phyloP scores from a whole-genome alignment of 2,888 invertebrate species.

The Tupiocoris notatus region DNA sequence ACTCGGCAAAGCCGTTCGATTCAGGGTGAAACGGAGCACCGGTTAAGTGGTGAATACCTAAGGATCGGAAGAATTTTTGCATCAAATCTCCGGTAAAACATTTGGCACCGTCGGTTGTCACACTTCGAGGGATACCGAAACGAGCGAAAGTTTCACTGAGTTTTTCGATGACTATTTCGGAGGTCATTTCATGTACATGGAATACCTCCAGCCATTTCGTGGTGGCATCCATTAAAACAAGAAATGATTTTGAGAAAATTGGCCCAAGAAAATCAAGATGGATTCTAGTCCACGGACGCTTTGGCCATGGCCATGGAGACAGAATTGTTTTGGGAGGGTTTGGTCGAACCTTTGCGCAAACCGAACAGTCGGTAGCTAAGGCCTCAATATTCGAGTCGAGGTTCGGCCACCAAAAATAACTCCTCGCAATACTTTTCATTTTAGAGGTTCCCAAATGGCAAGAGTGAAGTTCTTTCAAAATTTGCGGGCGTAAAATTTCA shows the following conservation, averaged over 20 bases:
- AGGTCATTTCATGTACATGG: not conserved
- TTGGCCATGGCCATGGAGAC: not conserved
- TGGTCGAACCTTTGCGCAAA: not conserved
- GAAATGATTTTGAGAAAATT: slow-evolving; percentile 5
- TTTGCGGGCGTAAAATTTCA: not conserved
- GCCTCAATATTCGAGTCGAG: slow-evolving; percentile 20
- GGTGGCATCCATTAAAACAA: slow-evolving; percentile 18
- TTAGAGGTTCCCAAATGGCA: slow-evolving; percentile 44
- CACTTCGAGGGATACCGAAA: slow-evolving; percentile 11
- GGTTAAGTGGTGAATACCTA: slow-evolving; percentile 15
- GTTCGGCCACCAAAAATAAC: slow-evolving; percentile 25
- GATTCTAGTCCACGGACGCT: slow-evolving; percentile 1
- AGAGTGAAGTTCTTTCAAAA: slow-evolving; percentile 29
- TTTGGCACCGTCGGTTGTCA: slow-evolving; percentile 16
- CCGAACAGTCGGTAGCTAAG: not conserved
- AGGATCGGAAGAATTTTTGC: not conserved
- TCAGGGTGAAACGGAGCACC: slow-evolving; percentile 34
- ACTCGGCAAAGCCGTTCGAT: slow-evolving; percentile 28
- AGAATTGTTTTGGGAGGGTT: not conserved
- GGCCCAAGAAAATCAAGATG: slow-evolving; percentile 1
- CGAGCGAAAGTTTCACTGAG: slow-evolving; percentile 9
- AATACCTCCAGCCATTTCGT: slow-evolving; percentile 35
- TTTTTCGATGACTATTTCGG: slow-evolving; percentile 9
- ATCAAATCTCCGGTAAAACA: slow-evolving; percentile 11
- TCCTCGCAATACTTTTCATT: slow-evolving; percentile 2